Conservation (phyloP, 2,113 vertebrate species). For the Ranitomeya variabilis region DNA sequence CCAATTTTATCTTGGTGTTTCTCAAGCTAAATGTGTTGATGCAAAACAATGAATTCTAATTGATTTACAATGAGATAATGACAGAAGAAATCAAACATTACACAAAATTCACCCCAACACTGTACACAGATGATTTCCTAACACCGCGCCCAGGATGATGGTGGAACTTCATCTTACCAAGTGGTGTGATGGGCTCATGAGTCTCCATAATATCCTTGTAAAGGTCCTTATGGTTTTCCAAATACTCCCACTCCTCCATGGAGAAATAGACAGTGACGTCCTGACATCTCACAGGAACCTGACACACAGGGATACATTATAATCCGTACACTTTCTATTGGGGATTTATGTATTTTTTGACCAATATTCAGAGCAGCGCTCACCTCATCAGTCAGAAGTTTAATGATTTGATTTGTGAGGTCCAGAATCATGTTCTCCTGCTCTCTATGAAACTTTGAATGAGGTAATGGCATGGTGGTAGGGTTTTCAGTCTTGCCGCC, state of each 20-base stretch:
- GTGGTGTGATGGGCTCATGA: not conserved
- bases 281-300: not conserved
- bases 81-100: no score
- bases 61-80: no score
- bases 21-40: no score
- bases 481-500: not conserved
- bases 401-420: not conserved
- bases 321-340: not conserved
- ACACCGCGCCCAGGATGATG: no score
- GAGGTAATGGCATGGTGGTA: not conserved
- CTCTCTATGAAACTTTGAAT: not conserved
- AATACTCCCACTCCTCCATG: slow-evolving; percentile 10
- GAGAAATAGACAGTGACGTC: not conserved
- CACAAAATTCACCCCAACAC: no score
- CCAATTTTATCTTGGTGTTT: no score
- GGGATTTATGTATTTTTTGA: not conserved
- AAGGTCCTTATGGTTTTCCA: not conserved
- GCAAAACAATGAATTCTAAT: no score
- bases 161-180: not conserved
- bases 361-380: not conserved
- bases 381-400: not conserved
- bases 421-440: not conserved
- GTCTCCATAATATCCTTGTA: not conserved
- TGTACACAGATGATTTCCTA: no score
- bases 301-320: not conserved